Conservation (phyloP, 2,797 vertebrate genomes). For the Enteromius mattozi region DNA sequence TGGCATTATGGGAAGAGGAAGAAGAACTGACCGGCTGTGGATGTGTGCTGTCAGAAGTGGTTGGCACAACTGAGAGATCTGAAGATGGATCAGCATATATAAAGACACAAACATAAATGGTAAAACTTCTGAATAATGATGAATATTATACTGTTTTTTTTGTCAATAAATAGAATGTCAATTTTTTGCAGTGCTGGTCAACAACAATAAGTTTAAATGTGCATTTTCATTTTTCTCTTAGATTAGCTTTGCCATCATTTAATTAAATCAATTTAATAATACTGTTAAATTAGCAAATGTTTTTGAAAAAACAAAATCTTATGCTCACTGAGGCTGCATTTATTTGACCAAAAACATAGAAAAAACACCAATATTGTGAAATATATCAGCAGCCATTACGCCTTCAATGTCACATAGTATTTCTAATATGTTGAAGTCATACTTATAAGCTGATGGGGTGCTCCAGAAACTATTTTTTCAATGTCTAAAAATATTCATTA, state of each 20-base stretch:
- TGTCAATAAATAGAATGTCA: background rate
- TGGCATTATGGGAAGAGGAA: constrained; percentile 85
- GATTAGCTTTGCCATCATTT: background rate
- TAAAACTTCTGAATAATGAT: background rate
- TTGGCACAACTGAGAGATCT: constrained; percentile 95
- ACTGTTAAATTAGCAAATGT: background rate
- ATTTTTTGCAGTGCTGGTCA: background rate
- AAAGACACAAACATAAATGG: constrained; percentile 21
- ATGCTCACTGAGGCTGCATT: background rate
- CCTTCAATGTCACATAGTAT: background rate
- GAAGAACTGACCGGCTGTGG: constrained; percentile 85
- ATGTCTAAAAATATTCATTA: background rate
- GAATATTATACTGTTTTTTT: background rate
- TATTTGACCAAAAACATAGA: background rate
- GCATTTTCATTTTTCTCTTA: background rate
- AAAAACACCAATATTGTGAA: background rate
- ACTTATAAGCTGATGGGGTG: background rate
- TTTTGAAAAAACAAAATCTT: background rate
- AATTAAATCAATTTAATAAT: background rate
- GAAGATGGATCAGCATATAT: constrained; percentile 26
- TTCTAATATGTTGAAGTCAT: background rate
- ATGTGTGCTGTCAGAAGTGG: constrained; percentile 87
- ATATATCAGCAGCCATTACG: background rate
- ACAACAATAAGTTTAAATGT: background rate
- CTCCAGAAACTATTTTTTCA: background rate